Conservation (phyloP, 2,113 vertebrate genomes). For the Otolemur garnettii region DNA sequence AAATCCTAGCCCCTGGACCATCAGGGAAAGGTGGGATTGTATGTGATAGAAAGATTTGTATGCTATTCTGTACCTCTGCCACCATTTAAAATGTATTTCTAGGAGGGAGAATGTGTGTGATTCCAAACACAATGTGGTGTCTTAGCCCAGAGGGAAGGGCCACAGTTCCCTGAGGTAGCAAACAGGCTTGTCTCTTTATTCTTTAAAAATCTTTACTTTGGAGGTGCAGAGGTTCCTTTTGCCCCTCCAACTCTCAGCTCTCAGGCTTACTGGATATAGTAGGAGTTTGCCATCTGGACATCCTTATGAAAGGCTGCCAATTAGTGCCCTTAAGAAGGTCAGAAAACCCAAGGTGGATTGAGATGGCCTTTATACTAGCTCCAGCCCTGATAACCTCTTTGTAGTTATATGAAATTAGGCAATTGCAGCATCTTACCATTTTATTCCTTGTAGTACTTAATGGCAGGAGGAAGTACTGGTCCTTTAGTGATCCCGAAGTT, state of each 20-base stretch:
- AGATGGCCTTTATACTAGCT: slow-evolving; percentile 73
- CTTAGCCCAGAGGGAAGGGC: slow-evolving; percentile 41
- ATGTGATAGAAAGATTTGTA: slow-evolving; percentile 83
- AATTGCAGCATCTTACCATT: slow-evolving; percentile 55
- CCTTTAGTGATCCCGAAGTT: slow-evolving; percentile 81
- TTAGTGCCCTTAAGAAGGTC: slow-evolving; percentile 75
- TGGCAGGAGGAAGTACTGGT: slow-evolving; percentile 66
- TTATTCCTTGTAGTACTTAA: slow-evolving; percentile 61
- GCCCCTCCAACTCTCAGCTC: rapidly evolving
- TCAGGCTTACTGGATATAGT: background rate
- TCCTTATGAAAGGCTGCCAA: slow-evolving; percentile 52
- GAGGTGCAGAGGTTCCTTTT: background rate
- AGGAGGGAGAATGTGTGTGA: slow-evolving; percentile 74
- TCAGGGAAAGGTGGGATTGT: slow-evolving; percentile 46
- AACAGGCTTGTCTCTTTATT: background rate
- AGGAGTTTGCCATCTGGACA: slow-evolving; percentile 36
- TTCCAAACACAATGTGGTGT: slow-evolving; percentile 6
- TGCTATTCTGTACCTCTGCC: slow-evolving; percentile 83
- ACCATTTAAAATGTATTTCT: slow-evolving; percentile 84
- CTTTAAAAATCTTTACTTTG: slow-evolving; percentile 58
- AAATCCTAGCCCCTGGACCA: no score
- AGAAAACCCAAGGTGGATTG: slow-evolving; percentile 58
- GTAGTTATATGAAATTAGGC: slow-evolving; percentile 73
- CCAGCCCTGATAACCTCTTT: slow-evolving; percentile 79
- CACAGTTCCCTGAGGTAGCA: background rate